Evolutionary conservation across 2,888 invertebrate species (phyloP).

Genomic region (Lasioglossum lativentre): DNA sequence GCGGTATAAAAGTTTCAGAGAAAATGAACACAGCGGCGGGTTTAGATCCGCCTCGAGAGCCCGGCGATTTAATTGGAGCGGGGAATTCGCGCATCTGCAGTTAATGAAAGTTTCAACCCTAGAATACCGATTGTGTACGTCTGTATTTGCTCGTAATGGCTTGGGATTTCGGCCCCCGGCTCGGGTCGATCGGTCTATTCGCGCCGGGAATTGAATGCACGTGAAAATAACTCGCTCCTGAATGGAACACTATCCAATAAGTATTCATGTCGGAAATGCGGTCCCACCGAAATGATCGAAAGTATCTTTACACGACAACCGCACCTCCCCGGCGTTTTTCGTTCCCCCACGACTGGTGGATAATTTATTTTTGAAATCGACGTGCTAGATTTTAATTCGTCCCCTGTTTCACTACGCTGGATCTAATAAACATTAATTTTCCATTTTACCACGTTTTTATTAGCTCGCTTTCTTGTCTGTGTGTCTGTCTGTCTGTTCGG

Average conservation of each 20-base stretch:
- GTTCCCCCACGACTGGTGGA: background rate
- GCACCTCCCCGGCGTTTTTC: background rate
- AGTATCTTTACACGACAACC: background rate
- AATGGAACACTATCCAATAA: slow-evolving; percentile 6
- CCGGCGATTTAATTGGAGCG: slow-evolving; percentile 45
- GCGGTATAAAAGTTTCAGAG: slow-evolving; percentile 19
- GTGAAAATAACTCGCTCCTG: slow-evolving; percentile 28
- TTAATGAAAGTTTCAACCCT: slow-evolving; percentile 42
- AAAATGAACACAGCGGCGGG: slow-evolving; percentile 30
- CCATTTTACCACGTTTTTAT: too few relatives aligned
- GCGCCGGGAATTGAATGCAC: slow-evolving; percentile 8
- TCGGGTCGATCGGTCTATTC: background rate
- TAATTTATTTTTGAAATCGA: background rate
- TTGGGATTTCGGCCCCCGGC: slow-evolving; percentile 7
- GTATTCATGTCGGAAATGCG: background rate
- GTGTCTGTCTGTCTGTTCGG: too few relatives aligned
- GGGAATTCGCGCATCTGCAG: slow-evolving; percentile 51
- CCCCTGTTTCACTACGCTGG: background rate
- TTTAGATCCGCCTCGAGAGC: slow-evolving; percentile 13
- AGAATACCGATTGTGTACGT: slow-evolving; percentile 42
- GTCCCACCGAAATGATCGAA: background rate
- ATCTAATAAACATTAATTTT: background rate
- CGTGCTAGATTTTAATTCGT: background rate
- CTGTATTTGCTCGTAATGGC: slow-evolving; percentile 20
- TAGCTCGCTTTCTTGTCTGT: too few relatives aligned